Conservation (phyloP, 1,140 invertebrate genomes). For the Achroia grisella region DNA sequence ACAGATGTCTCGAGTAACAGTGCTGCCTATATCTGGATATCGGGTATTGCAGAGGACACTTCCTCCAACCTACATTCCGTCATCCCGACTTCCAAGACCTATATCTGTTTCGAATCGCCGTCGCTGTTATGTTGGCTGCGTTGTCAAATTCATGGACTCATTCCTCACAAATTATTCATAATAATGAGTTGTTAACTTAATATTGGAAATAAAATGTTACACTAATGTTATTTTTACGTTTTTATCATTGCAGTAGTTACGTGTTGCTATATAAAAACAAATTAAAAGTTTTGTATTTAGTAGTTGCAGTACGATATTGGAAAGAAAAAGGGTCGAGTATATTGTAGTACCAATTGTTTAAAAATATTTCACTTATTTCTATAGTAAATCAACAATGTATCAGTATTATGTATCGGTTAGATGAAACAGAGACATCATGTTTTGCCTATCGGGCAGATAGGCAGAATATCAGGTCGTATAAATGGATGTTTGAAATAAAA, state of each 20-base stretch:
- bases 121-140: constrained; percentile 36
- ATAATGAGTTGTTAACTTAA: not conserved
- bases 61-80: not conserved
- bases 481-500: too few species aligned
- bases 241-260: too few species aligned
- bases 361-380: not conserved
- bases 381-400: not conserved
- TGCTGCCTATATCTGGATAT: not conserved
- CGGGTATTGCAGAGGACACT: not conserved
- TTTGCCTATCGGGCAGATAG: too few species aligned
- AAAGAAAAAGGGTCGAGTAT: too few species aligned
- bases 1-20: not conserved
- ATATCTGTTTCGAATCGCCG: constrained; percentile 18
- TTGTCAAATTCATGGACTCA: constrained; percentile 50
- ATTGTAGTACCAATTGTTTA: not conserved
- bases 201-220: too few species aligned
- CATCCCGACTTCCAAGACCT: constrained; percentile 10
- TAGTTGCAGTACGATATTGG: too few species aligned
- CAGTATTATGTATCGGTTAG: too few species aligned
- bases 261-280: too few species aligned
- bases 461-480: too few species aligned
- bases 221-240: too few species aligned
- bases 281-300: too few species aligned
- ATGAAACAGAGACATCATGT: too few species aligned
- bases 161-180: constrained; percentile 46